These are phyloP conservation scores for Piscicola geometra DNA, from an alignment of 2,888 invertebrate species.

Conservation along the genomic window DNA sequence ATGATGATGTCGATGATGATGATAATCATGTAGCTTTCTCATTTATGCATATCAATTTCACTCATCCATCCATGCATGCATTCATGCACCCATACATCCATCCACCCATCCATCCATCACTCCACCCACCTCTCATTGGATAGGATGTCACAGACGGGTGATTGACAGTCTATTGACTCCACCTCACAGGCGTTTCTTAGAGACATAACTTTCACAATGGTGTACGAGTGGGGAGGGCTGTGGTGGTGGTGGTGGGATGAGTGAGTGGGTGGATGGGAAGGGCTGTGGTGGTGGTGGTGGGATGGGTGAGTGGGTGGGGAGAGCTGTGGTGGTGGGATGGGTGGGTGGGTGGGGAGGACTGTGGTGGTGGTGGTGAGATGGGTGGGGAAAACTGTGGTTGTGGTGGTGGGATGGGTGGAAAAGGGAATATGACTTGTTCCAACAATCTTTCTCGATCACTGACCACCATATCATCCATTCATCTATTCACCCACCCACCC, in stretches of 20 bases:
- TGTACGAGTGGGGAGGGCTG: slow-evolving; percentile 56
- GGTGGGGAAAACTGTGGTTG: background rate
- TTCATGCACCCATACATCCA: background rate
- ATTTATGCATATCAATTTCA: too few relatives aligned
- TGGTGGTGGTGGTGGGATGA: background rate
- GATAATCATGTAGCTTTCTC: too few relatives aligned
- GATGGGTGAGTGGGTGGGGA: background rate
- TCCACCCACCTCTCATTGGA: slow-evolving; percentile 67
- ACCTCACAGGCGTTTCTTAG: slow-evolving; percentile 75
- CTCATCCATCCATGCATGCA: slow-evolving; percentile 2
- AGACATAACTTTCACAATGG: slow-evolving; percentile 63
- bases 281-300: background rate
- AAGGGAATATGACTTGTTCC: too few relatives aligned
- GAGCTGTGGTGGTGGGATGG: background rate
- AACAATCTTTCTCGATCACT: too few relatives aligned
- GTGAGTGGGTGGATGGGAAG: background rate
- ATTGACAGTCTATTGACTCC: slow-evolving; percentile 84
- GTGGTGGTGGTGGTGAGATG: background rate
- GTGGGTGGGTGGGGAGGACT: background rate
- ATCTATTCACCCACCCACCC: too few relatives aligned
- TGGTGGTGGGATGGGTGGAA: background rate
- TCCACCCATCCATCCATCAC: slow-evolving; percentile 4
- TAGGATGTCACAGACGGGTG: slow-evolving; percentile 74
- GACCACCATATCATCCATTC: too few relatives aligned
- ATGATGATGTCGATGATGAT: too few relatives aligned